Base-by-base conservation (phyloP, 2,888 invertebrate species). In the Lasioglossum lativentre region DNA sequence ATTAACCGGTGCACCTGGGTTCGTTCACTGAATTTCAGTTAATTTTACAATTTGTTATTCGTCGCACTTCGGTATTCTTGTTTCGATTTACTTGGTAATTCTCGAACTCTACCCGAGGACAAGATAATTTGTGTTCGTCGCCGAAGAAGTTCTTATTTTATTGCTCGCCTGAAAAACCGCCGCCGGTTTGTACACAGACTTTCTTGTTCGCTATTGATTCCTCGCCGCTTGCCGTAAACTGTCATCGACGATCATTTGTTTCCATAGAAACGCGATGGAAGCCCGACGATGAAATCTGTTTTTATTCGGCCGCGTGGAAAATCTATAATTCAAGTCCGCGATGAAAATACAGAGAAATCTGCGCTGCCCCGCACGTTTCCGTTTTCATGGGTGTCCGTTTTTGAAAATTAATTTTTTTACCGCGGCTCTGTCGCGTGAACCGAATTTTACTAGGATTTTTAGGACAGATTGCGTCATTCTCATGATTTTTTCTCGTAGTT, bases 181-280 rank as follows among this genome's bases (percentile, higher is more conserved):
- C 40, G 14, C n/a, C 47, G 23, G 66, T 30, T 23, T 52, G 66
- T 75, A 76, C 30, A 52, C 12, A 45, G 71, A 40, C 63, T 71
- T 27, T 34, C n/a, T 80, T 42, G n/a, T 6, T 34, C 12, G 16
- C 73, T 27, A 38, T 74, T 8, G n/a, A 47, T 66, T 16, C n/a
- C 0, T 10, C 47, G n/a, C 63, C 38, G 45, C 23, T 38, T 66
- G 6, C 30, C 16, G 10, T 42, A 73, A 80, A 80, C 74, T 82
- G 80, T 82, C 81, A 70, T 73, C 47, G 52, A 27, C n/a, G 66
- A 34, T 56, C 56, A 23, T 70, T 80, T 80, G 52, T 80, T 74
- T 81, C 16, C 16, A 45, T 56, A 30, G 47, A 70, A 45, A 56
- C 68, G 6, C 56, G 16, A 30, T 72, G 30, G 16, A 38, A 70